These are phyloP conservation scores for Bothrops jararaca DNA, from an alignment of 2,113 vertebrate genomes.

Conservation along the genomic window DNA sequence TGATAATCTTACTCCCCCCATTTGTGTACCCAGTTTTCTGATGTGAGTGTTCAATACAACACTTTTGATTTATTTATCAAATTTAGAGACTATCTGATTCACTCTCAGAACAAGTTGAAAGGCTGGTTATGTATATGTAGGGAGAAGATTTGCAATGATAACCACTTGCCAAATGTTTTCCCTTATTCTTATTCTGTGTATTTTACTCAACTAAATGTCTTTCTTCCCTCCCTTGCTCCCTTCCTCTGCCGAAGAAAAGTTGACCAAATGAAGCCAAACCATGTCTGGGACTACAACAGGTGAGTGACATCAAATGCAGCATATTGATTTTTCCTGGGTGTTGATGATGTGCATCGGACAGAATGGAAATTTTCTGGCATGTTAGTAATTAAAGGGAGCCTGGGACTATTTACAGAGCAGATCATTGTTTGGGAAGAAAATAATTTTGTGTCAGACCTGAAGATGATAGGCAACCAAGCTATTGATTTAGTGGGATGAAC, in stretches of 20 bases:
- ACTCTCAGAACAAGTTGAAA: neutral
- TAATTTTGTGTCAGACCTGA: slow-evolving; percentile 44
- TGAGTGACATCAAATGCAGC: slow-evolving; percentile 59
- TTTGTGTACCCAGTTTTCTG: neutral
- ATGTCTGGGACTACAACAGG: slow-evolving; percentile 43
- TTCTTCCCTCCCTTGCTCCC: neutral
- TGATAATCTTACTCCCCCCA: neutral
- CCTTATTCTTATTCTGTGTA: neutral
- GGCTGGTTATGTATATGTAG: neutral
- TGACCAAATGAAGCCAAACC: slow-evolving; percentile 27
- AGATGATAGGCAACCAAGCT: slow-evolving; percentile 30
- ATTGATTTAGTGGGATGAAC: slow-evolving; percentile 51
- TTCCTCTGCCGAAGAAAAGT: slow-evolving; percentile 8
- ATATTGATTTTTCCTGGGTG: slow-evolving; percentile 55
- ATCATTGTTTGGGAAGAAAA: slow-evolving; percentile 36
- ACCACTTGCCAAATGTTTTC: neutral
- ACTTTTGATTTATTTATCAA: neutral
- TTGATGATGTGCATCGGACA: slow-evolving; percentile 49
- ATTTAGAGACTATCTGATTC: neutral
- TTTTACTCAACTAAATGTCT: neutral
- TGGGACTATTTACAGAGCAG: slow-evolving; percentile 36
- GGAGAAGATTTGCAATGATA: neutral
- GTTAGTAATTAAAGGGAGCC: slow-evolving; percentile 55
- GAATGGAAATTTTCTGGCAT: slow-evolving; percentile 48
- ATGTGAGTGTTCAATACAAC: neutral